phyloP scores from a whole-genome alignment of 2,888 invertebrate species.

The Meiosimyza decipiens region DNA sequence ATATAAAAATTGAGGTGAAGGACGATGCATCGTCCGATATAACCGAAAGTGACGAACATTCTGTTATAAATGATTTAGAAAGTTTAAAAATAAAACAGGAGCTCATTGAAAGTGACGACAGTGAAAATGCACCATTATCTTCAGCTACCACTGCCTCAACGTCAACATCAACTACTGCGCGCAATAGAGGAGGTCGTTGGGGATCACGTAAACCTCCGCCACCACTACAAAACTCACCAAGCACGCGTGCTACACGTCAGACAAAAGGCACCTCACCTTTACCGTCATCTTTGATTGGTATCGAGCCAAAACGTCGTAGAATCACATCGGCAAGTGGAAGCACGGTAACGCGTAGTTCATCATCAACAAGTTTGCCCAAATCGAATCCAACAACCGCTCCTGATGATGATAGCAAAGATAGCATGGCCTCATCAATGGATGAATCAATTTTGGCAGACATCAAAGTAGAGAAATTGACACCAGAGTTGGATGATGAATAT shows the following conservation, averaged over 20 bases:
- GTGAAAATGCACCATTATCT: conserved; percentile 35
- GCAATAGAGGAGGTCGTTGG: conserved; percentile 51
- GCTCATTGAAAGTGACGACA: conserved; percentile 53
- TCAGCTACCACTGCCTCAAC: conserved; percentile 17
- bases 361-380: conserved; percentile 50
- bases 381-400: conserved; percentile 32
- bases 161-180: conserved; percentile 41
- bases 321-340: conserved; percentile 40
- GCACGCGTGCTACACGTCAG: conserved; percentile 55
- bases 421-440: conserved; percentile 59
- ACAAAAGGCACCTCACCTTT: conserved; percentile 54
- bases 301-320: conserved; percentile 46
- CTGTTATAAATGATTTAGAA: conserved; percentile 26
- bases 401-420: conserved; percentile 64
- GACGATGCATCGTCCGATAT: conserved; percentile 32
- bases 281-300: conserved; percentile 34
- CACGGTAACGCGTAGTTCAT: conserved; percentile 44
- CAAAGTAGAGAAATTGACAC: conserved; percentile 55
- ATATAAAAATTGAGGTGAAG: conserved; percentile 53
- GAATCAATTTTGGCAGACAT: conserved; percentile 56
- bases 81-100: conserved; percentile 57
- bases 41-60: conserved; percentile 32
- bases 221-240: conserved; percentile 44
- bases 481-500: conserved; percentile 48
- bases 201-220: conserved; percentile 39